Evolutionary conservation across 2,888 invertebrate species (phyloP).

Genomic region (Rhodophaea formosa): DNA sequence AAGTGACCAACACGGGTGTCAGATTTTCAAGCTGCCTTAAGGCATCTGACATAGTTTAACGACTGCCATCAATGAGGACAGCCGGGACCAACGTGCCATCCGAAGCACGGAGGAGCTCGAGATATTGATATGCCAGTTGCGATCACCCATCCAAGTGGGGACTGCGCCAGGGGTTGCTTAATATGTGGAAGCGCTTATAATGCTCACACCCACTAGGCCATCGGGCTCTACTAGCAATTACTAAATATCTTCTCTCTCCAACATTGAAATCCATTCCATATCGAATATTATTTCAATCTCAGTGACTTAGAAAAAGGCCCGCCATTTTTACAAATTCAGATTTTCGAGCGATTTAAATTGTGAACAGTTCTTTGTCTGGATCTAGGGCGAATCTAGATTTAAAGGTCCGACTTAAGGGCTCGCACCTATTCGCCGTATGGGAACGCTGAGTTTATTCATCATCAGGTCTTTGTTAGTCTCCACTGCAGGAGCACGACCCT

Average conservation of each 20-base stretch:
- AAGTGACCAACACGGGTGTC: no score
- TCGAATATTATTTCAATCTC: conserved; percentile 1
- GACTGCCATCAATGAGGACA: no score
- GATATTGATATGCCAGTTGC: no score
- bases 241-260: neutral
- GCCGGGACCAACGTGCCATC: no score
- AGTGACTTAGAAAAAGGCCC: conserved; percentile 4
- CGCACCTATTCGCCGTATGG: neutral
- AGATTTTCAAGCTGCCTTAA: no score
- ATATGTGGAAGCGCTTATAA: no score
- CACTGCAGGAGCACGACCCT: no score
- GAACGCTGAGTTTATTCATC: no score
- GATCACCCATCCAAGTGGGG: neutral
- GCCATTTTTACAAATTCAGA: conserved; percentile 10
- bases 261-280: neutral
- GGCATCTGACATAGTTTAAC: no score
- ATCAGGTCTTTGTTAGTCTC: no score
- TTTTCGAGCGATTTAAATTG: conserved; percentile 13
- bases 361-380: conserved; percentile 14
- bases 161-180: neutral
- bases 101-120: no score
- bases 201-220: neutral
- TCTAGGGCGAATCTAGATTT: conserved; percentile 12
- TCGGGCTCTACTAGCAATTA: neutral
- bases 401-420: neutral